Percentiles rank a stretch among this genome's conserved stretches.
Conservation (phyloP, 2,113 vertebrate genomes). For the Lanius ludovicianus region DNA sequence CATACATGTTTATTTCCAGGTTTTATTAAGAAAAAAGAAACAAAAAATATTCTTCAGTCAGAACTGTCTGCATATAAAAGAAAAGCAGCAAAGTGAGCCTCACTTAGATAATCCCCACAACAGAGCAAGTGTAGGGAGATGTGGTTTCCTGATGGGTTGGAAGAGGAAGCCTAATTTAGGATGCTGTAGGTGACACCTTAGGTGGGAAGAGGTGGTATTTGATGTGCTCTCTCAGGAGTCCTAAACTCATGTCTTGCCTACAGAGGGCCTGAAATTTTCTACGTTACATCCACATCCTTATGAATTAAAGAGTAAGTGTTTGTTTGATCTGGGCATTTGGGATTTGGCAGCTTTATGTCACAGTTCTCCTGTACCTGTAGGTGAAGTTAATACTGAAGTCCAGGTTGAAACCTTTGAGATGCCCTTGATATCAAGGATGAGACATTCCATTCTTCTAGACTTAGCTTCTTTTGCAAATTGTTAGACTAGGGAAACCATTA, state of each 20-base stretch:
- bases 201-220: background rate
- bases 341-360: background rate
- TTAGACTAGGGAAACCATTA: background rate
- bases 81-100: background rate
- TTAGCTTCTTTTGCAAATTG: background rate
- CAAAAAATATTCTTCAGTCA: background rate
- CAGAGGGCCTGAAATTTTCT: background rate
- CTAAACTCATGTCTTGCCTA: background rate
- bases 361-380: background rate
- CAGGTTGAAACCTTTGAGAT: background rate
- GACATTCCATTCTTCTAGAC: background rate
- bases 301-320: background rate
- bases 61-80: background rate
- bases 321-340: background rate
- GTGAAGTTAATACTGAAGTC: background rate
- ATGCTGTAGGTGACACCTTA: background rate
- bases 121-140: background rate
- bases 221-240: background rate
- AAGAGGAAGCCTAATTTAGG: background rate
- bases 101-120: background rate
- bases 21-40: background rate
- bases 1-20: fast-evolving
- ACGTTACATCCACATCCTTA: background rate
- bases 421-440: background rate
- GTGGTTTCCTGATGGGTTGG: background rate